Evolutionary conservation across 2,797 vertebrate species (phyloP).

Genomic region (Sebastes variabilis): DNA sequence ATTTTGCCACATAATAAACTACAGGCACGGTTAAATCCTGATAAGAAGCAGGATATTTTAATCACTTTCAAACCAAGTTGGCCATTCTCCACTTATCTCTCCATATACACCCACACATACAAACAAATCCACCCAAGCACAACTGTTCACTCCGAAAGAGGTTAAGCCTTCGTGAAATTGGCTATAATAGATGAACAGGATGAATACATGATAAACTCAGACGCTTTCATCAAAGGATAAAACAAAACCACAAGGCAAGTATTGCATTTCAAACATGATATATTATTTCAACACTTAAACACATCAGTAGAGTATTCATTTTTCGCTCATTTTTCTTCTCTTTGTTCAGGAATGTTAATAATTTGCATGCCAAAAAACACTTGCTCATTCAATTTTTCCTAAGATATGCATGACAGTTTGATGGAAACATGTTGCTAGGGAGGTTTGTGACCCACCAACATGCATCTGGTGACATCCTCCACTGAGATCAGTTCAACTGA

Average conservation of each 20-base stretch:
- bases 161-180: not conserved
- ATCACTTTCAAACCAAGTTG: not conserved
- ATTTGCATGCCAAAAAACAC: not conserved
- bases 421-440: not conserved
- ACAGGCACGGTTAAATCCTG: not conserved
- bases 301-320: not conserved
- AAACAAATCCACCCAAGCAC: constrained; percentile 32
- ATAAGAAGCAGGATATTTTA: constrained; percentile 13
- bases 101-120: constrained; percentile 8
- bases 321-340: not conserved
- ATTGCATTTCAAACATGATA: not conserved
- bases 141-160: not conserved
- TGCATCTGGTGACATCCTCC: not conserved
- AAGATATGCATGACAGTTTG: not conserved
- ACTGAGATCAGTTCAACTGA: not conserved
- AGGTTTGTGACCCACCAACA: not conserved
- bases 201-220: not conserved
- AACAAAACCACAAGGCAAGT: not conserved
- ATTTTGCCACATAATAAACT: not conserved
- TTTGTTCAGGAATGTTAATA: not conserved
- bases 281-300: not conserved
- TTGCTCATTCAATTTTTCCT: not conserved
- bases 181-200: not conserved
- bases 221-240: not conserved
- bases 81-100: constrained; percentile 14